Evolutionary conservation across 2,888 invertebrate genomes (phyloP).

Genomic region (Mimachlamys varia): DNA sequence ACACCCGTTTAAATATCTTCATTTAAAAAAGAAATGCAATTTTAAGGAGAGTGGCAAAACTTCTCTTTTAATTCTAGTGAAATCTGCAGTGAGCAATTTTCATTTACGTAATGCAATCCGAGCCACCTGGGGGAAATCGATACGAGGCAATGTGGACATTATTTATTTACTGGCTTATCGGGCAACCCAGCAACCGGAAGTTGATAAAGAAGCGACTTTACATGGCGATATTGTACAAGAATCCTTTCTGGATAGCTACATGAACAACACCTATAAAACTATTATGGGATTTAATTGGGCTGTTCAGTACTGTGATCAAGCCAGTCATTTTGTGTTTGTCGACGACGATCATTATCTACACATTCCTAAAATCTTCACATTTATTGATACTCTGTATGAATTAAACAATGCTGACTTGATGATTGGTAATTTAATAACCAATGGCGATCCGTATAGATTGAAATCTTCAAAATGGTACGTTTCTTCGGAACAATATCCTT

Average conservation of each 20-base stretch:
- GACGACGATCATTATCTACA: not conserved
- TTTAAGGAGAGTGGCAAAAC: not conserved
- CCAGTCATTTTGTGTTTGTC: not conserved
- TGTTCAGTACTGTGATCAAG: not conserved
- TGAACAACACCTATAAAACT: not conserved
- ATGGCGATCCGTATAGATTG: not conserved
- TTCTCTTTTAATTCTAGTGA: not conserved
- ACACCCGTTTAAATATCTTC: not conserved
- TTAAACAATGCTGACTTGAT: not conserved
- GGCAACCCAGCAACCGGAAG: not conserved
- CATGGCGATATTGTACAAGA: not conserved
- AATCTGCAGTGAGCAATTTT: not conserved
- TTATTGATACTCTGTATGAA: not conserved
- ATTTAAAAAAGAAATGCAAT: not conserved
- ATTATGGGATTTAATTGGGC: conserved; percentile 29
- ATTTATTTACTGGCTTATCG: not conserved
- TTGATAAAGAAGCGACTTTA: not conserved
- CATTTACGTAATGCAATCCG: not conserved
- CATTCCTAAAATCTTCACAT: not conserved
- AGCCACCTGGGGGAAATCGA: not conserved
- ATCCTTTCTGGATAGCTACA: not conserved
- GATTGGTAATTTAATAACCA: not conserved
- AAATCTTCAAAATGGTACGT: not conserved
- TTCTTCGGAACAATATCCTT: not conserved
- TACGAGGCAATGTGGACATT: not conserved